Evolutionary conservation across 2,888 invertebrate genomes (phyloP).

Genomic region (Scaptomyza caliginosa): DNA sequence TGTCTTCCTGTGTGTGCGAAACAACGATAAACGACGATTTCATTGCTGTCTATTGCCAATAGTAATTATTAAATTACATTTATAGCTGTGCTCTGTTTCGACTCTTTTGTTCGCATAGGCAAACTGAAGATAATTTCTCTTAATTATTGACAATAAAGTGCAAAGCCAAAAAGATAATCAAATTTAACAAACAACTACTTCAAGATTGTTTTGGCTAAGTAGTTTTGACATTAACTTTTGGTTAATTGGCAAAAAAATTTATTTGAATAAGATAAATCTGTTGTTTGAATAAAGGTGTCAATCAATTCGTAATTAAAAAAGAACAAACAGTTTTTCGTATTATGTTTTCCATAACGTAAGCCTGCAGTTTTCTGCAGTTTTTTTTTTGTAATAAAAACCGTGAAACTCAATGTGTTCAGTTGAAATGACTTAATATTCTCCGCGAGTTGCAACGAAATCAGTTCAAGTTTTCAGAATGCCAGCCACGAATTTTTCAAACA

Average conservation of each 20-base stretch:
- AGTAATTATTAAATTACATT: slow-evolving; percentile 71
- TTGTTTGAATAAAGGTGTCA: background rate
- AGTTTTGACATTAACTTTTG: slow-evolving; percentile 33
- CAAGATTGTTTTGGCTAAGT: slow-evolving; percentile 5
- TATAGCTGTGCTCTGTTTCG: slow-evolving; percentile 24
- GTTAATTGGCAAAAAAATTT: slow-evolving; percentile 26
- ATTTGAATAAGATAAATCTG: slow-evolving; percentile 25
- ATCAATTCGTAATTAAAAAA: no score
- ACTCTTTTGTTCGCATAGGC: background rate
- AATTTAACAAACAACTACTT: slow-evolving; percentile 16
- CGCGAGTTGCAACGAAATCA: slow-evolving; percentile 45
- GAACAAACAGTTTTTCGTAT: no score
- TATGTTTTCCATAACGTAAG: no score
- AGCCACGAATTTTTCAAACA: slow-evolving; percentile 38
- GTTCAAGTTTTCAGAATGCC: slow-evolving; percentile 34
- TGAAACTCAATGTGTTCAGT: background rate
- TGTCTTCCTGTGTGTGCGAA: slow-evolving; percentile 4
- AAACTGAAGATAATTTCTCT: background rate
- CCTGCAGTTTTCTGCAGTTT: no score
- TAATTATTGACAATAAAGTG: background rate
- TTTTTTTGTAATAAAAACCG: no score
- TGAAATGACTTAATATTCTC: slow-evolving; percentile 36
- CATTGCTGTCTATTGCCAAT: slow-evolving; percentile 34
- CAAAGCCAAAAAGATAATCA: slow-evolving; percentile 18
- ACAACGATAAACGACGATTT: slow-evolving; percentile 13